These are phyloP conservation scores for Agrypnus murinus DNA, from an alignment of 2,888 invertebrate genomes.

Conservation along the genomic window DNA sequence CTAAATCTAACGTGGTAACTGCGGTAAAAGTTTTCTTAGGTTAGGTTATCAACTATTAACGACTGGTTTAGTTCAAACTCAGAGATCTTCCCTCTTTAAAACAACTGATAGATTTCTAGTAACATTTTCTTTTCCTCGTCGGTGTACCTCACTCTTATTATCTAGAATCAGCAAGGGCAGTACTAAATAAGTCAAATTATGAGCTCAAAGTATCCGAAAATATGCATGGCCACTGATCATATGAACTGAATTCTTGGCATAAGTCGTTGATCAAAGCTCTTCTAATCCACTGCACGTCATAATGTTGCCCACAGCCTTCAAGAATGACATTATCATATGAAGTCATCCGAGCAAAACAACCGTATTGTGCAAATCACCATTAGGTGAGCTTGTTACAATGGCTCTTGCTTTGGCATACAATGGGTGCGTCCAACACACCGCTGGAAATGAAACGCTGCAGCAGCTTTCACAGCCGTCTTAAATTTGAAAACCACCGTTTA, in stretches of 20 bases:
- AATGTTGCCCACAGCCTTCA: conserved; percentile 18
- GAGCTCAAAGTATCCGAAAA: conserved; percentile 22
- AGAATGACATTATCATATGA: conserved; percentile 26
- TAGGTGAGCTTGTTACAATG: conserved; percentile 20
- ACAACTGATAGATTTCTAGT: conserved; percentile 28
- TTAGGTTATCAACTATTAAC: no score
- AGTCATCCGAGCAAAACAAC: conserved; percentile 20
- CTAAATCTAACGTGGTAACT: no score
- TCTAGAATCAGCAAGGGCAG: conserved; percentile 17
- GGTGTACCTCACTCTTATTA: conserved; percentile 16
- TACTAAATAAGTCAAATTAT: conserved; percentile 19
- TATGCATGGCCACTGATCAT: conserved; percentile 29
- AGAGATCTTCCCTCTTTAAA: no score
- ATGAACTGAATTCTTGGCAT: conserved; percentile 25
- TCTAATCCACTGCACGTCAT: conserved; percentile 22
- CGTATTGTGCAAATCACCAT: conserved; percentile 19
- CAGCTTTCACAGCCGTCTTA: no score
- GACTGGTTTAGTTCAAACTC: conserved; percentile 29
- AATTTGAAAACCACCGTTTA: no score
- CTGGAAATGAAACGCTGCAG: no score
- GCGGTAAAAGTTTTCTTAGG: no score
- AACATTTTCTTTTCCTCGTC: conserved; percentile 18
- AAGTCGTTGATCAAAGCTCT: conserved; percentile 18
- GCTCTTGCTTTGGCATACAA: no score
- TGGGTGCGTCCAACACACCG: no score